A percentile compares a stretch with the other conserved stretches of the same genome.
Conservation (phyloP, 2,113 vertebrate genomes). For the Meriones unguiculatus region DNA sequence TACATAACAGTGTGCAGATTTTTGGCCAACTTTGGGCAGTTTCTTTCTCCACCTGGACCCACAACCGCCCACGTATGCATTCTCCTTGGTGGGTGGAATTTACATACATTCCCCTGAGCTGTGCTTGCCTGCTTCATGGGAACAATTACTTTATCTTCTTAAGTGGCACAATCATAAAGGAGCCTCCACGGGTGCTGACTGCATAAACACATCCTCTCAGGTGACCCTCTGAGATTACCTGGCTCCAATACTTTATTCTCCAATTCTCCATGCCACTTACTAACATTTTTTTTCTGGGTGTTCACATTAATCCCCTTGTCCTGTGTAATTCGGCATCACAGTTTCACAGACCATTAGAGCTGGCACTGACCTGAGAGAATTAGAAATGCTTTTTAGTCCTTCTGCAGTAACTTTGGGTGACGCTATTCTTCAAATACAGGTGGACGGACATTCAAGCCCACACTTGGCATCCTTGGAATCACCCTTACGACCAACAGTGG, state of each 20-base stretch:
- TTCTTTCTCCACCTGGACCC: background rate
- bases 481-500: background rate
- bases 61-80: background rate
- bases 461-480: constrained; percentile 5
- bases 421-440: background rate
- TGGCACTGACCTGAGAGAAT: constrained; percentile 19
- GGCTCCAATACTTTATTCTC: constrained; percentile 41
- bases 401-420: constrained; percentile 48
- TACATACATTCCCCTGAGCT: background rate
- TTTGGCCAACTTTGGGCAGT: background rate
- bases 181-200: background rate
- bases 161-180: background rate
- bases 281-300: background rate
- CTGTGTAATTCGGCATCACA: background rate
- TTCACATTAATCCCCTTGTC: constrained; percentile 53
- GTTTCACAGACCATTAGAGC: constrained; percentile 22
- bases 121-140: background rate
- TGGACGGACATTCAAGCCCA: constrained; percentile 22
- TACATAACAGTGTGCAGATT: background rate
- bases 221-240: background rate
- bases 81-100: background rate
- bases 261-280: constrained; percentile 56
- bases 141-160: constrained; percentile 35
- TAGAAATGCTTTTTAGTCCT: constrained; percentile 18
- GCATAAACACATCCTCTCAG: background rate